These are phyloP conservation scores for Schizotus pectinicornis DNA, from an alignment of 2,888 invertebrate genomes.

Conservation along the genomic window DNA sequence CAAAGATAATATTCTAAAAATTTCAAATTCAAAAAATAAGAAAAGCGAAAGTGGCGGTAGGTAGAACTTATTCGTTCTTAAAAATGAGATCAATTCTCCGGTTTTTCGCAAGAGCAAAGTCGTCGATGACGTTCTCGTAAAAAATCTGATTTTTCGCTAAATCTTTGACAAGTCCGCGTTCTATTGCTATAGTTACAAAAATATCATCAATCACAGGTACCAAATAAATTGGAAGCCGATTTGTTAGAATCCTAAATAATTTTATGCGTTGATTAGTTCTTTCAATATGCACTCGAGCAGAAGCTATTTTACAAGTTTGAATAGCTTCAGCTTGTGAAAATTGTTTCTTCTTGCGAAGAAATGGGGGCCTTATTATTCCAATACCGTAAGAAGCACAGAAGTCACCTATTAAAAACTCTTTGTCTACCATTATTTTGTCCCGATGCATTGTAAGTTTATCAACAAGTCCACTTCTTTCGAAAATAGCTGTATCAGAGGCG, in stretches of 20 bases:
- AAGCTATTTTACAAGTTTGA: slow-evolving; percentile 16
- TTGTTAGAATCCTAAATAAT: slow-evolving; percentile 13
- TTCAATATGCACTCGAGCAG: slow-evolving; percentile 27
- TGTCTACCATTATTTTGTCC: slow-evolving; percentile 32
- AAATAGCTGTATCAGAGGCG: slow-evolving; percentile 38
- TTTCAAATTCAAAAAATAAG: too few relatives aligned
- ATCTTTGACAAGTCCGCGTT: too few relatives aligned
- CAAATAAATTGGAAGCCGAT: slow-evolving; percentile 6
- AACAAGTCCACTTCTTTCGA: slow-evolving; percentile 25
- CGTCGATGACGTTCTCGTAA: too few relatives aligned
- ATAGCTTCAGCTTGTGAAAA: slow-evolving; percentile 13
- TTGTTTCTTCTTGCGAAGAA: slow-evolving; percentile 30
- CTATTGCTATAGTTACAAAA: slow-evolving; percentile 12
- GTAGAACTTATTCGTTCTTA: too few relatives aligned
- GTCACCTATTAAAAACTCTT: slow-evolving; percentile 30
- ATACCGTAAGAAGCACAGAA: slow-evolving; percentile 11
- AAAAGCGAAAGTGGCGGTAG: too few relatives aligned
- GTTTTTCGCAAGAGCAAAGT: too few relatives aligned
- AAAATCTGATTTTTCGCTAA: too few relatives aligned
- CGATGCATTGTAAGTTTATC: slow-evolving; percentile 16
- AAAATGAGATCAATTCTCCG: too few relatives aligned
- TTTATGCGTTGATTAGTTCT: slow-evolving; percentile 14
- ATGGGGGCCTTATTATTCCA: slow-evolving; percentile 29
- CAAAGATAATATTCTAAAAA: too few relatives aligned
- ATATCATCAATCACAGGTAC: slow-evolving; percentile 15